These are phyloP conservation scores for Hiodon alosoides DNA, from an alignment of 2,113 vertebrate species.

Conservation along the genomic window DNA sequence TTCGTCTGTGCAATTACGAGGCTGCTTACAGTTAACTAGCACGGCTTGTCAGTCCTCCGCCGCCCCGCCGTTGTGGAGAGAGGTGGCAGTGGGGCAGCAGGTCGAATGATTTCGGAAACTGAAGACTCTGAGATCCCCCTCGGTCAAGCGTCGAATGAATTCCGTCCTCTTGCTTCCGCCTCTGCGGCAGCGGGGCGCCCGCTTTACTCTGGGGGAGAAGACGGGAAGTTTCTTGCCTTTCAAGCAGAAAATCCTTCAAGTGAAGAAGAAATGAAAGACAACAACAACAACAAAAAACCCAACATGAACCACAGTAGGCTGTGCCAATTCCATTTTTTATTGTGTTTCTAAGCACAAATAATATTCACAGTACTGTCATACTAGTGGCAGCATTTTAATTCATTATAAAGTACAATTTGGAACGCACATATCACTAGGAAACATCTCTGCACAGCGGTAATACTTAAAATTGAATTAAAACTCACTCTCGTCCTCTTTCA, in stretches of 20 bases:
- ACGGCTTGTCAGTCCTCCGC: background rate
- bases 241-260: constrained; percentile 16
- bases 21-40: constrained; percentile 22
- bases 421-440: constrained; percentile 51
- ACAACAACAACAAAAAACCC: constrained; percentile 54
- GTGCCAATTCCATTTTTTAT: constrained; percentile 46
- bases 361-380: background rate
- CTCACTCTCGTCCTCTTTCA: constrained; percentile 26
- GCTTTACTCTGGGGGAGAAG: constrained; percentile 28
- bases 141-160: constrained; percentile 9
- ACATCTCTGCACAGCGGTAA: constrained; percentile 45
- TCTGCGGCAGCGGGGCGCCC: background rate
- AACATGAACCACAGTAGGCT: constrained; percentile 14
- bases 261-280: constrained; percentile 42
- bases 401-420: constrained; percentile 38
- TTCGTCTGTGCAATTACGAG: constrained; percentile 31
- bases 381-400: constrained; percentile 44
- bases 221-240: constrained; percentile 15
- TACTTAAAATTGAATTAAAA: constrained; percentile 63
- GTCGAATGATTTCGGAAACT: background rate
- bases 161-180: background rate
- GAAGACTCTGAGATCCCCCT: background rate
- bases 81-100: background rate
- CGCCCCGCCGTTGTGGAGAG: constrained; percentile 33
- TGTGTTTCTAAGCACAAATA: constrained; percentile 30